Conservation (phyloP, 2,888 invertebrate species). For the Tetanocera ferruginea region DNA sequence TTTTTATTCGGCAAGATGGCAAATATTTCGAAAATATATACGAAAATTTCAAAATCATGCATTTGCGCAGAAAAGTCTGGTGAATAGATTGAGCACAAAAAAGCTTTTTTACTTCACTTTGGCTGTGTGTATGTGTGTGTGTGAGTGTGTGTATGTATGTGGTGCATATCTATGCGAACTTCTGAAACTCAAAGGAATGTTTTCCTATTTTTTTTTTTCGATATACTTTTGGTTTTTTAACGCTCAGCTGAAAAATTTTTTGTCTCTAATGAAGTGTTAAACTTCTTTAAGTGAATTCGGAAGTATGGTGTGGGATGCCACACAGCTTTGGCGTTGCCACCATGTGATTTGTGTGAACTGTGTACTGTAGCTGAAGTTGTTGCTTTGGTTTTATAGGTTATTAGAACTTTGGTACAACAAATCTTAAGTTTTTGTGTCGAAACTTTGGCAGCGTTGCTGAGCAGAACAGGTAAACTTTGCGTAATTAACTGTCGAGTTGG, state of each 20-base stretch:
- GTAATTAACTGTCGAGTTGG: too few relatives aligned
- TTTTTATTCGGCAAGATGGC: constrained; percentile 22
- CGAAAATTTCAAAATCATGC: not conserved
- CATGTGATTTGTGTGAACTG: not conserved
- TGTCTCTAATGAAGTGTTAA: constrained; percentile 42
- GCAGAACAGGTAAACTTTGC: too few relatives aligned
- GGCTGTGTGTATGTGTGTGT: not conserved
- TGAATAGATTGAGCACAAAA: not conserved
- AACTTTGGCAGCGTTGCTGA: too few relatives aligned
- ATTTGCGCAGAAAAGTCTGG: constrained; percentile 1
- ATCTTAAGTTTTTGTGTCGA: too few relatives aligned
- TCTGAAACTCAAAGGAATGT: not conserved
- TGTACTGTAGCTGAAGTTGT: not conserved
- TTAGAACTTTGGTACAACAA: too few relatives aligned
- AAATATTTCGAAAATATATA: not conserved
- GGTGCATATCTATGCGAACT: constrained; percentile 4
- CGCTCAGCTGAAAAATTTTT: constrained; percentile 34
- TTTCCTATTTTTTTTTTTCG: not conserved
- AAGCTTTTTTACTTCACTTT: not conserved
- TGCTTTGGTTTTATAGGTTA: not conserved
- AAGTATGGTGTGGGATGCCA: not conserved
- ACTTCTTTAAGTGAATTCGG: constrained; percentile 8
- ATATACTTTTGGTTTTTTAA: constrained; percentile 21
- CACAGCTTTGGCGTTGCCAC: constrained; percentile 9
- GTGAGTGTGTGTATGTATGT: constrained; percentile 16